Percentiles rank a stretch among this genome's conserved stretches.
These are phyloP conservation scores for Cyclophora punctaria DNA, from an alignment of 2,888 invertebrate species.

Conservation along the genomic window DNA sequence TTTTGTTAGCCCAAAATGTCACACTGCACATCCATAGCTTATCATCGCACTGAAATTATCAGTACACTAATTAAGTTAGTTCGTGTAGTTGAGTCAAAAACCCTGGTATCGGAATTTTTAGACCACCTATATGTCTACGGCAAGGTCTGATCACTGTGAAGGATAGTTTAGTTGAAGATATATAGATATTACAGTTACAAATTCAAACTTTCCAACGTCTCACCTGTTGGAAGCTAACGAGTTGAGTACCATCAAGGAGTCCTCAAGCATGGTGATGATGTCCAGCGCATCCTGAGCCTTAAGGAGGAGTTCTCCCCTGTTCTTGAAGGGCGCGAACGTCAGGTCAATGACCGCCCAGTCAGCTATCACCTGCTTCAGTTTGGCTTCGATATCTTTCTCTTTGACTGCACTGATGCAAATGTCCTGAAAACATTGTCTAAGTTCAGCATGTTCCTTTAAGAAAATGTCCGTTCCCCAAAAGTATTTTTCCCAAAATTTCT, in stretches of 20 bases:
- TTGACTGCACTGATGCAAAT: slow-evolving; percentile 92
- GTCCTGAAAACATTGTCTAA: slow-evolving; percentile 68
- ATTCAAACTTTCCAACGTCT: not conserved
- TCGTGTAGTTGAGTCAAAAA: no score
- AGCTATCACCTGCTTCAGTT: slow-evolving; percentile 84
- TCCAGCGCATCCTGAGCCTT: slow-evolving; percentile 85
- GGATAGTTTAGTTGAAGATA: not conserved
- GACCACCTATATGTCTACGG: no score
- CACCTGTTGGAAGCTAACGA: slow-evolving; percentile 89
- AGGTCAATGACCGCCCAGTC: slow-evolving; percentile 87
- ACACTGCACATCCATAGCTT: no score
- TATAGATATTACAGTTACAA: not conserved
- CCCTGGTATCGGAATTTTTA: no score
- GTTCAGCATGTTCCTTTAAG: no score
- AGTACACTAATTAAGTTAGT: no score
- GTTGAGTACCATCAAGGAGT: slow-evolving; percentile 90
- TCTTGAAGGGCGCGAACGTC: slow-evolving; percentile 83
- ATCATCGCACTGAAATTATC: no score
- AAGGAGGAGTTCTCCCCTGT: slow-evolving; percentile 86
- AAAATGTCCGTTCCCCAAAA: no score
- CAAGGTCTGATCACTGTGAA: no score
- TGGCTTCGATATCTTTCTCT: slow-evolving; percentile 93
- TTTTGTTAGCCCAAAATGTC: no score
- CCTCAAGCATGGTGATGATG: slow-evolving; percentile 85
- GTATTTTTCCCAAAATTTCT: no score